A percentile compares a stretch with the other conserved stretches of the same genome.
These are phyloP conservation scores for Chrysemys picta DNA, from an alignment of 2,113 vertebrate species.

Conservation along the genomic window DNA sequence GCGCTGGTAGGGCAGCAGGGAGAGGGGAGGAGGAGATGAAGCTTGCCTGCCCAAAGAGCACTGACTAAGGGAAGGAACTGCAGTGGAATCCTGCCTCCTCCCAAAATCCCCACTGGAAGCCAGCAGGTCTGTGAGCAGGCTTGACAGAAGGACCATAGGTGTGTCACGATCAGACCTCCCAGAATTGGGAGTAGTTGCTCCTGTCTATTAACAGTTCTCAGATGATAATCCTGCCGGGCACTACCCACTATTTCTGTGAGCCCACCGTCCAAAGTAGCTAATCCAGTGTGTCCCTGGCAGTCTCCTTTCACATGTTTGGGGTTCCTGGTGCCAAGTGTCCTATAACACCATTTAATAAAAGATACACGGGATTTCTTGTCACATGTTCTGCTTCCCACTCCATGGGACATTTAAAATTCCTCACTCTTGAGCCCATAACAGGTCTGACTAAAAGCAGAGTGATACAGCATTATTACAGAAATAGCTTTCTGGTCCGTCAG, in stretches of 20 bases:
- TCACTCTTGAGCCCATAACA: not conserved
- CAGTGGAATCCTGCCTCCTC: not conserved
- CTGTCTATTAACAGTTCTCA: not conserved
- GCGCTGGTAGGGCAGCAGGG: not conserved
- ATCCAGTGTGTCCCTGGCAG: not conserved
- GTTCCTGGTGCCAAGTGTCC: not conserved
- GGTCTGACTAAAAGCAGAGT: no score
- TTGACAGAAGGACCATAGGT: not conserved
- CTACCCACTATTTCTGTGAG: not conserved
- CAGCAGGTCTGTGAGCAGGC: not conserved
- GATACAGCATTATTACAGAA: not conserved
- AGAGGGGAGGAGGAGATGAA: not conserved
- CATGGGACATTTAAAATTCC: not conserved
- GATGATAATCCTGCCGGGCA: not conserved
- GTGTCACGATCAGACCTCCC: not conserved
- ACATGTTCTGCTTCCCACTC: not conserved
- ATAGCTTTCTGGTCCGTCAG: not conserved
- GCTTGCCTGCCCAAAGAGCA: not conserved
- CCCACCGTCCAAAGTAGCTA: constrained; percentile 7
- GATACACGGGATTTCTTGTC: not conserved
- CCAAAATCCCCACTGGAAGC: not conserved
- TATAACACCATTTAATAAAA: not conserved
- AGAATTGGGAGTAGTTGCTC: not conserved
- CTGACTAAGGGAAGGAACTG: not conserved
- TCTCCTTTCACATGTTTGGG: not conserved